phyloP scores from a whole-genome alignment of 2,888 invertebrate genomes.

The Aphelenchoides bicaudatus region DNA sequence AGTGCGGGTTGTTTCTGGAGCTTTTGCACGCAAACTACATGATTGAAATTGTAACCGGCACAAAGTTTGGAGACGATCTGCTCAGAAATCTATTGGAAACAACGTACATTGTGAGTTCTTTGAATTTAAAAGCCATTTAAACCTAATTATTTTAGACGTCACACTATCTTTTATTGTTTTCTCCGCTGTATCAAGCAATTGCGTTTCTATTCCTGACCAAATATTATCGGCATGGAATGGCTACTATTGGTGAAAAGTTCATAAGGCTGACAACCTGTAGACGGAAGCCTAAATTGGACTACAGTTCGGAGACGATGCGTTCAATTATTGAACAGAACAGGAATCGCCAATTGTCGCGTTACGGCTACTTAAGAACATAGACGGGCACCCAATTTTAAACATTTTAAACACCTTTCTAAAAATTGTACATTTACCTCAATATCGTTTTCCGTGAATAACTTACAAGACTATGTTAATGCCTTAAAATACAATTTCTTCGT shows the following conservation, averaged over 20 bases:
- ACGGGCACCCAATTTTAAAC: too few species aligned
- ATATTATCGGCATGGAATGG: constrained; percentile 33
- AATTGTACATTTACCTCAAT: too few species aligned
- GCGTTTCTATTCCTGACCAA: constrained; percentile 24
- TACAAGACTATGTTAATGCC: too few species aligned
- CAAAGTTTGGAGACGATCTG: constrained; percentile 17
- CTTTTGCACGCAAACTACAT: constrained; percentile 34
- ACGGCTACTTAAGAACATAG: not conserved
- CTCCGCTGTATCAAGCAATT: constrained; percentile 32
- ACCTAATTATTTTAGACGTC: constrained; percentile 24
- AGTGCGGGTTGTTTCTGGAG: constrained; percentile 39
- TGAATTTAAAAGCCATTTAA: not conserved
- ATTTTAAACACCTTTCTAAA: too few species aligned
- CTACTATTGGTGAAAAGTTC: constrained; percentile 6
- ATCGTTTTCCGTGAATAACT: too few species aligned
- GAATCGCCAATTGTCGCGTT: constrained; percentile 18
- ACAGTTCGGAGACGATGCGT: constrained; percentile 38
- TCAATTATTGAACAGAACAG: constrained; percentile 41
- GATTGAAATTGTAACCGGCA: constrained; percentile 29
- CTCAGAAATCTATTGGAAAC: constrained; percentile 11
- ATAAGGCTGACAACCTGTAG: constrained; percentile 12
- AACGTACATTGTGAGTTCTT: constrained; percentile 24
- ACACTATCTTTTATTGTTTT: constrained; percentile 31
- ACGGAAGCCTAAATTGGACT: constrained; percentile 28
- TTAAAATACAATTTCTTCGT: too few species aligned